Evolutionary conservation across 2,888 invertebrate species (phyloP).

Genomic region (Ganaspis brasiliensis): DNA sequence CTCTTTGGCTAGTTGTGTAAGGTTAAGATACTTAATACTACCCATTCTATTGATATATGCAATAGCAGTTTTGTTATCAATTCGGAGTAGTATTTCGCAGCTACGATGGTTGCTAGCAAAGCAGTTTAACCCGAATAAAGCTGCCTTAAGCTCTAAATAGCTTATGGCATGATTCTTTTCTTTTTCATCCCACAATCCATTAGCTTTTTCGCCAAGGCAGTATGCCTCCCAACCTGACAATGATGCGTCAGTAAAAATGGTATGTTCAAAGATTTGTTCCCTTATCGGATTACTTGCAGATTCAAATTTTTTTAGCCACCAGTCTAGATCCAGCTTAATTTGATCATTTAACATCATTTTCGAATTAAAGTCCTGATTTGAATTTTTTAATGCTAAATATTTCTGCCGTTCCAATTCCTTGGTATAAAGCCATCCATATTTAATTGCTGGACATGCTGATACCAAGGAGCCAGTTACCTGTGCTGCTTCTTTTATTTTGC

Average conservation of each 20-base stretch:
- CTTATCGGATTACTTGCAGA: neutral
- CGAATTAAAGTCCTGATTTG: neutral
- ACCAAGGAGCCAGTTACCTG: neutral
- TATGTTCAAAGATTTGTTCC: neutral
- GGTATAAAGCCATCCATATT: neutral
- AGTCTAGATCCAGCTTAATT: neutral
- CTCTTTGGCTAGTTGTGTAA: neutral
- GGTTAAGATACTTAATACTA: neutral
- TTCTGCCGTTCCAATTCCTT: neutral
- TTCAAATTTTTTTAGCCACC: neutral
- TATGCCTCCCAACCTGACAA: conserved; percentile 21
- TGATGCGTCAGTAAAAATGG: conserved; percentile 31
- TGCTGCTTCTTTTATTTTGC: neutral
- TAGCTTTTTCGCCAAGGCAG: neutral
- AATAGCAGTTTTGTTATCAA: conserved; percentile 24
- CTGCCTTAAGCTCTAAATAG: conserved; percentile 13
- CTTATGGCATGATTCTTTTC: conserved; percentile 3
- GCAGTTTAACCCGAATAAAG: neutral
- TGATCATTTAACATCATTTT: neutral
- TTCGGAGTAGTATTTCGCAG: neutral
- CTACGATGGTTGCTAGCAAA: conserved; percentile 27
- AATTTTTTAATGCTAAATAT: neutral
- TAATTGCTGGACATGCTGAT: neutral
- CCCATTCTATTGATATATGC: neutral
- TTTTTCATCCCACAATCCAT: neutral